These are phyloP conservation scores for Lonchura striata DNA, from an alignment of 2,113 vertebrate species.

Conservation along the genomic window DNA sequence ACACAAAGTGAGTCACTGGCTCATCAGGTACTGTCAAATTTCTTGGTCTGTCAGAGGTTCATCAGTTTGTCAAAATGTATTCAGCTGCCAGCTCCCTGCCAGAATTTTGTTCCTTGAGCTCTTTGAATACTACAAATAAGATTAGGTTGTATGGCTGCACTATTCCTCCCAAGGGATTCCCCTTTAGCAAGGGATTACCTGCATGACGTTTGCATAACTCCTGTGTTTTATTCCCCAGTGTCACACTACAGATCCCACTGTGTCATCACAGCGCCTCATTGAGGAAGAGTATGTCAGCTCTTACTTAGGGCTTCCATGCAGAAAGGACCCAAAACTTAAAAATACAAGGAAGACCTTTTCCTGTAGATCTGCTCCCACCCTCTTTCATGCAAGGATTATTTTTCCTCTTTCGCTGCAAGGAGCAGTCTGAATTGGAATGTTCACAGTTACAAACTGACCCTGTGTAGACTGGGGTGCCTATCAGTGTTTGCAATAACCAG, in stretches of 20 bases:
- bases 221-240: not conserved
- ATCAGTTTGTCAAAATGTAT: slow-evolving; percentile 12
- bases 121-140: slow-evolving; percentile 50
- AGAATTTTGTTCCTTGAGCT: slow-evolving; percentile 21
- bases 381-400: not conserved
- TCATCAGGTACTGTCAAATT: not conserved
- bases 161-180: slow-evolving; percentile 14
- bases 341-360: not conserved
- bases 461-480: not conserved
- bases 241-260: not conserved
- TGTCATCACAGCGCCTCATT: not conserved
- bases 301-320: not conserved
- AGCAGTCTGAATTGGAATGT: not conserved
- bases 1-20: slow-evolving; percentile 30
- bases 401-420: not conserved
- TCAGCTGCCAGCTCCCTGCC: slow-evolving; percentile 12
- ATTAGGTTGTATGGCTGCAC: slow-evolving; percentile 34
- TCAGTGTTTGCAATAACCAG: not conserved
- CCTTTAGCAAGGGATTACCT: slow-evolving; percentile 33
- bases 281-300: not conserved
- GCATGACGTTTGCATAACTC: not conserved
- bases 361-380: not conserved
- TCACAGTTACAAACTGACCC: not conserved
- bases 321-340: not conserved
- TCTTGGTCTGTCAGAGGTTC: slow-evolving; percentile 15